phyloP scores from a whole-genome alignment of 2,797 vertebrate genomes.

The Pseudocheirus occidentalis region DNA sequence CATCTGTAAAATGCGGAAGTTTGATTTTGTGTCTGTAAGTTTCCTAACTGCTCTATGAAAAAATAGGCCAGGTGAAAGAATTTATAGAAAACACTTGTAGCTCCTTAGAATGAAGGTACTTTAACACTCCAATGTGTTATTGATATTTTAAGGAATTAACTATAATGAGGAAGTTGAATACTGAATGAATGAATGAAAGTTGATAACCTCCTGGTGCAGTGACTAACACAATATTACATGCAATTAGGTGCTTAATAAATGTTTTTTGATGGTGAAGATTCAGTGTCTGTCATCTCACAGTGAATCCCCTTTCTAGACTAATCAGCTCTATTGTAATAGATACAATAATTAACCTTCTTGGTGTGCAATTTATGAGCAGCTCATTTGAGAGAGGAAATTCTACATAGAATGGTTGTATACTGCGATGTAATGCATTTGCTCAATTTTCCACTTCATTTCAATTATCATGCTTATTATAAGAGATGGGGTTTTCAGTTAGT shows the following conservation, averaged over 20 bases:
- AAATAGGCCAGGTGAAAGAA: conserved; percentile 15
- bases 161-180: conserved; percentile 5
- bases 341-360: conserved; percentile 68
- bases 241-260: not conserved
- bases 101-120: not conserved
- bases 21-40: not conserved
- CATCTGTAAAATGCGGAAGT: not conserved
- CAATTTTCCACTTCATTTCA: conserved; percentile 82
- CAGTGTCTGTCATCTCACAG: not conserved
- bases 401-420: conserved; percentile 73
- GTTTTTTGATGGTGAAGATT: conserved; percentile 16
- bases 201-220: not conserved
- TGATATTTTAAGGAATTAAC: conserved; percentile 24
- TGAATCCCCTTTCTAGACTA: conserved; percentile 35
- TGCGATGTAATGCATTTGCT: conserved; percentile 68
- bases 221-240: not conserved
- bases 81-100: conserved; percentile 19
- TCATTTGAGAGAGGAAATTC: conserved; percentile 75
- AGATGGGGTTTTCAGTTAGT: conserved; percentile 66
- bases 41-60: conserved; percentile 11
- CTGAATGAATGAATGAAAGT: not conserved
- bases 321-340: conserved; percentile 69
- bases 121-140: not conserved
- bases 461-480: conserved; percentile 70
- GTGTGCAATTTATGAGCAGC: conserved; percentile 51